Base-by-base conservation (phyloP, 2,888 invertebrate genomes). In the Theretra japonica region DNA sequence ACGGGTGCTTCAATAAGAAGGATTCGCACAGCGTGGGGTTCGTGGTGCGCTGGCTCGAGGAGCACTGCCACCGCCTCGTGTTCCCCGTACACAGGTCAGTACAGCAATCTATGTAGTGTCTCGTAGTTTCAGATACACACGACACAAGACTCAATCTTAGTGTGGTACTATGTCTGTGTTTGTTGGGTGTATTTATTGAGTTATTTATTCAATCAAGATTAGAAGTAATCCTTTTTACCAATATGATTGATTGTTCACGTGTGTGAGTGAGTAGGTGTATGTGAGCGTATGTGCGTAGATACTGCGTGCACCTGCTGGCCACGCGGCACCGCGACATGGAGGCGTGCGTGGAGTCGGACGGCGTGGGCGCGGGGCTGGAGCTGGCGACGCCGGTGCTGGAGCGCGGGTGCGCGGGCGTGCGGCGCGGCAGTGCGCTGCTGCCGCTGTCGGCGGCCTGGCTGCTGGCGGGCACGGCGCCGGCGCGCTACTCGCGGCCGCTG, bases 1-100 rank as follows among this genome's bases (percentile, higher is more conserved):
- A 96, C 79, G 97, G 97, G 23, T 98, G 98, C 86, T 98, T 97
- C 92, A 97, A 97, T 87, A 96, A 96, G 41, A 97, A 97, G 88
- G 96, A 96, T 74, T 94, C 95, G 68, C 95, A 98, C 77, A 97
- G 97, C 70, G 93, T 96, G 28, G 96, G 96, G 73, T 98, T 96
- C 86, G 96, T 98, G 73, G 96, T 96, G 70, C 97, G 97, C 85
- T 98, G 98, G 98, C 94, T 98, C 30, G 96, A 96, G 81, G 96
- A 96, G 76, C 96, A 98, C 91, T 96, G 97, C 74, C 97, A 97
- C 58, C 94, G 97, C 60, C 93, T 98, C 59, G 95, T 98, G 59
- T 94, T 96, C 72, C 96, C 97, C 4, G 94, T 98, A 30, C 98
- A 98, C 88, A 96, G 97, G 88, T 97, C 23, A 65, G 65, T 41